Evolutionary conservation across 2,888 invertebrate species (phyloP), one percentile per base, ranked within the genome.

Genomic region (Scrobipalpa atriplicella): DNA sequence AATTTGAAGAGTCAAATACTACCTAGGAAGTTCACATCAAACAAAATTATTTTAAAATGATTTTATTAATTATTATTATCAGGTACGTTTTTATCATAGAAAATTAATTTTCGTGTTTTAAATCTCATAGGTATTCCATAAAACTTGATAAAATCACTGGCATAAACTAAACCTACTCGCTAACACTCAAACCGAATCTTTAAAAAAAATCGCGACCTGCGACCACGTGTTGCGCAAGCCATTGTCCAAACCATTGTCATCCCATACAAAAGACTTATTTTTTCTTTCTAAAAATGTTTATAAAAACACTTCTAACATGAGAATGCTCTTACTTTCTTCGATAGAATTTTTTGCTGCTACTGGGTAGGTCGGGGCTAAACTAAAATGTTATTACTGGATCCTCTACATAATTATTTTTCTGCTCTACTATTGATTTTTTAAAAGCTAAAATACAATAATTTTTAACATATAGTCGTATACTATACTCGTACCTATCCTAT

Each of bases 271-370:
- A 77, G 77, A 66, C 70, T 68, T 74, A 78, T 74, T 82, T 78
- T 72, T 77, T 69, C 66, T 64, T 58, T 66, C 47, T 16, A 47
- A 64, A 63, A 71, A 66, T 69, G 70, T 66, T 74, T 74, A 79
- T 74, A 83, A 85, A 85, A 85, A 84, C 81, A 71, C 77, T 76
- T 71, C 74, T 75, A 80, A 84, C 83, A 83, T 73, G 76, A 82
- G 83, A 86, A 85, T 78, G 85, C 83, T 89, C 82, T 89, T 87
- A 90, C 90, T 91, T 92, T 89, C 89, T 64, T 85, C 75, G 66
- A 73, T 71, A 73, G 68, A 67, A 70, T 82, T 82, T 82, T 85
- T 78, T 78, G 71, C 68, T 67, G 66, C 58, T 63, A 60, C 70
- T 69, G 67, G 68, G 68, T 66, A 75, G 47, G 77, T 73, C 52